These are phyloP conservation scores for Cataglyphis hispanica DNA, from an alignment of 1,140 invertebrate genomes.

Conservation along the genomic window DNA sequence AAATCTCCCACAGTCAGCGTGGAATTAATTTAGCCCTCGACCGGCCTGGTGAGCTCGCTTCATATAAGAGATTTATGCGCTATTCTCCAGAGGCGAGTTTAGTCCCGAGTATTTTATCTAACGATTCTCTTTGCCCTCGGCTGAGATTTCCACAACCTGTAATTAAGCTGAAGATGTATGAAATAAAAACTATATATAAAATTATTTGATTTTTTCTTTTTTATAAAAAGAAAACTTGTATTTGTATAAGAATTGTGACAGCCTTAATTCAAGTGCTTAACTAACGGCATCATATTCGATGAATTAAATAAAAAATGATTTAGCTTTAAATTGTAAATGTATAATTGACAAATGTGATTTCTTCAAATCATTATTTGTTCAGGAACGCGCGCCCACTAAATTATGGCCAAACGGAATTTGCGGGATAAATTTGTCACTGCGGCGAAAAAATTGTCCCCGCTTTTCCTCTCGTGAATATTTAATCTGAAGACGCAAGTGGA, in stretches of 20 bases:
- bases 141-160: background rate
- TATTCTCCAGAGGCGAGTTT: background rate
- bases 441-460: constrained; percentile 23
- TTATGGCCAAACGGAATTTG: constrained; percentile 17
- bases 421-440: constrained; percentile 22
- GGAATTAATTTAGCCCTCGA: constrained; percentile 29
- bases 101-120: background rate
- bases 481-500: constrained; percentile 37
- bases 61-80: constrained; percentile 8
- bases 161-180: background rate
- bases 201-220: background rate
- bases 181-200: background rate
- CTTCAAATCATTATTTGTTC: constrained; percentile 9
- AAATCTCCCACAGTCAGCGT: constrained; percentile 18
- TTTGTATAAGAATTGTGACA: background rate
- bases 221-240: background rate
- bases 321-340: background rate
- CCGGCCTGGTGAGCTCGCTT: background rate
- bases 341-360: background rate
- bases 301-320: no score
- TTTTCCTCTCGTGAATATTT: constrained; percentile 56
- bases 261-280: background rate
- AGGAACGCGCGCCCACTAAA: background rate
- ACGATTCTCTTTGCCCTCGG: background rate
- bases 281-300: no score